Conservation (phyloP, 2,797 vertebrate species). For the Buceros bicornis region DNA sequence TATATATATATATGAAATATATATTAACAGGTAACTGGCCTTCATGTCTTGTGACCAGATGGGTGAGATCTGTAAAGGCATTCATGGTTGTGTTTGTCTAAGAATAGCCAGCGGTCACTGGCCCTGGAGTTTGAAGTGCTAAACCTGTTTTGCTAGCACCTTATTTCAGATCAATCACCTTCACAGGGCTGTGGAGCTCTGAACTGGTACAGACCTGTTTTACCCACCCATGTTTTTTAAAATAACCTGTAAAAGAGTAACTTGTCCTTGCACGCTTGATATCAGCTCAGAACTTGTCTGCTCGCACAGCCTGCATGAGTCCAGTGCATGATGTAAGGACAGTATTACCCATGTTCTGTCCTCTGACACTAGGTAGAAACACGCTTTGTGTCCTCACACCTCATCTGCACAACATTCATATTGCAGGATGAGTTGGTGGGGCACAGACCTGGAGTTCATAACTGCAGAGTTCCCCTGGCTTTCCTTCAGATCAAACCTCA, state of each 20-base stretch:
- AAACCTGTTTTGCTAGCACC: background rate
- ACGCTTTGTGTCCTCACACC: background rate
- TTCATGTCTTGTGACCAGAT: background rate
- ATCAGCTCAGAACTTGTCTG: background rate
- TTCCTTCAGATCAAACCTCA: background rate
- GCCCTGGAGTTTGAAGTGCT: background rate
- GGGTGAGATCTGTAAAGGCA: background rate
- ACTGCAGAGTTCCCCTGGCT: fast-evolving
- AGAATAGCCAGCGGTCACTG: background rate
- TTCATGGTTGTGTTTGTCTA: background rate
- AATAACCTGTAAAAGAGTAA: background rate
- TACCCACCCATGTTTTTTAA: fast-evolving
- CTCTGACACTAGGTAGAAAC: fast-evolving
- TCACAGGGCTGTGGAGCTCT: background rate
- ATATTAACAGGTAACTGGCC: background rate
- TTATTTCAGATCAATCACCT: background rate
- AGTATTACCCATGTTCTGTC: fast-evolving
- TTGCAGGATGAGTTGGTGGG: background rate
- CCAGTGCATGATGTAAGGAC: fast-evolving
- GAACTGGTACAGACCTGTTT: background rate
- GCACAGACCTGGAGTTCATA: fast-evolving
- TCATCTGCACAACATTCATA: fast-evolving
- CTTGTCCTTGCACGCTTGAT: background rate
- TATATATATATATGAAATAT: too few relatives aligned
- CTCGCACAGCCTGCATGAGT: background rate